Evolutionary conservation across 2,888 invertebrate species (phyloP), one percentile per base, ranked within the genome.

Genomic region (Bombyx huttoni): DNA sequence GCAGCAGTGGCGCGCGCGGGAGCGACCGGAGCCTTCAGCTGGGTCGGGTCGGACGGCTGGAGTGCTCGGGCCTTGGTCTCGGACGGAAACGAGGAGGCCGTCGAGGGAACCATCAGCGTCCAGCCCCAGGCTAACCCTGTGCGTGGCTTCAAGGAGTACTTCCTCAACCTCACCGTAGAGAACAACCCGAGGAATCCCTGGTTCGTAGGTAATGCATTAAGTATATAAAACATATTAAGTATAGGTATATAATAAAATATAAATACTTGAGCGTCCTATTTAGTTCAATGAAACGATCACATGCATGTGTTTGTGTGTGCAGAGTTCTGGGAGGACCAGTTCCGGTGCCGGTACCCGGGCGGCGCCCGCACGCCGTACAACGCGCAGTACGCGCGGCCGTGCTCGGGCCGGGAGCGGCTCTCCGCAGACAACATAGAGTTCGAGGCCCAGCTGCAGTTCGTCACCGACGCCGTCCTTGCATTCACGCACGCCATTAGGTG

Each of bases 1-100:
- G 91, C 94, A 60, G 98, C 98, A 0, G 96, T 96, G 13, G 89
- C 93, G 52, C 90, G 97, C 40, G 91, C 92, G 64, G 94, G 95
- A 72, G 95, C 94, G 46, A 95, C 96, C 0, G 94, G 94, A 47
- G 90, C 92, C 51, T 98, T 98, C 82, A 93, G 96, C 49, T 98
- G 98, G 98, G 97, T 98, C 52, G 98, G 98, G 3, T 96, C 96
- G 40, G 98, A 98, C 77, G 98, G 98, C 1, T 98, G 98, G 98
- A 95, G 95, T 67, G 97, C 96, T 14, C 89, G 98, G 52, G 92
- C 94, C 56, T 90, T 96, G 52, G 96, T 96, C 34, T 94, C 94
- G 3, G 93, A 93, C 66, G 96, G 95, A 58, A 94, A 95, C 81
- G 96, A 97, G 78, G 91, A 92, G 3, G 96, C 96, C 89, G 91